phyloP scores from a whole-genome alignment of 2,797 vertebrate genomes.

The Serranus cabrilla region DNA sequence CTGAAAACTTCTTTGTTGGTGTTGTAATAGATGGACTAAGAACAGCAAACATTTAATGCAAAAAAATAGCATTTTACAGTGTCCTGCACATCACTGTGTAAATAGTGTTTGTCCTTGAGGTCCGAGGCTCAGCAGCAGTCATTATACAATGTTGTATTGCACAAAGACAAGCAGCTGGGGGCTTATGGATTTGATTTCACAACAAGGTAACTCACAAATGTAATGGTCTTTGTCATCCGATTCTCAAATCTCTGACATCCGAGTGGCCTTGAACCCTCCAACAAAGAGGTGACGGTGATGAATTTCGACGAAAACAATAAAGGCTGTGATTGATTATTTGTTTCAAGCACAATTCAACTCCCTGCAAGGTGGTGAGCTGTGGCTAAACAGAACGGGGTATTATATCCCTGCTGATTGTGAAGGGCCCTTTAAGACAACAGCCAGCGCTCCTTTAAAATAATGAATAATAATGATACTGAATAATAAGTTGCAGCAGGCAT shows the following conservation, averaged over 20 bases:
- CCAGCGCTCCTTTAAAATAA: not conserved
- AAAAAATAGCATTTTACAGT: not conserved
- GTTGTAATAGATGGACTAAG: not conserved
- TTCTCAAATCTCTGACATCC: not conserved
- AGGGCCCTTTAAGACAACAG: constrained; percentile 3
- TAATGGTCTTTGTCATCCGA: not conserved
- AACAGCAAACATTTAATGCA: not conserved
- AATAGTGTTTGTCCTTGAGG: not conserved
- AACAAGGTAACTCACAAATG: not conserved
- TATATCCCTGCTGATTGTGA: not conserved
- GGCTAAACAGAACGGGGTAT: not conserved
- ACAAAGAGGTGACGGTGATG: not conserved
- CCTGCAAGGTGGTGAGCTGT: not conserved
- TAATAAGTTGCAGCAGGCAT: not conserved
- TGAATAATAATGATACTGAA: not conserved
- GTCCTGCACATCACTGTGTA: not conserved
- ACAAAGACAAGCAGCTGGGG: constrained; percentile 5
- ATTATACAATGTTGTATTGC: not conserved
- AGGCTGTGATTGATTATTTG: constrained; percentile 1
- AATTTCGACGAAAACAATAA: not conserved
- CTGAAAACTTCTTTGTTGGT: too few relatives aligned
- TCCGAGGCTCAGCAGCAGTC: not conserved
- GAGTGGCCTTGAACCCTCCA: constrained; percentile 4
- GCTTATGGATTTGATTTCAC: constrained; percentile 1
- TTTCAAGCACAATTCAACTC: not conserved